Evolutionary conservation across 2,888 invertebrate genomes (phyloP).

Genomic region (Rhamphomyia laevipes): DNA sequence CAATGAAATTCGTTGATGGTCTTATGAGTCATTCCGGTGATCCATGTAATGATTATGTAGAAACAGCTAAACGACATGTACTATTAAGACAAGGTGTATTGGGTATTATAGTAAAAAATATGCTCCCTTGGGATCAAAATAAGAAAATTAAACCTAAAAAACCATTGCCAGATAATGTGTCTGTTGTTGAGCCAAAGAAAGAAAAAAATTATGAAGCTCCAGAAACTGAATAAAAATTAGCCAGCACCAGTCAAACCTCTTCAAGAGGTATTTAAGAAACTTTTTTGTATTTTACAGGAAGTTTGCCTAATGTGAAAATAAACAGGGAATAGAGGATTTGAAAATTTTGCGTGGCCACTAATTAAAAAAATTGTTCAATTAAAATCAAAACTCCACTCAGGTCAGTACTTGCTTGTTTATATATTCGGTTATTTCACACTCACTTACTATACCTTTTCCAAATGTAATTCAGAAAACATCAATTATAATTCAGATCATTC

Average conservation of each 20-base stretch:
- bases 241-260: conserved; percentile 30
- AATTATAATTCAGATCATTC: too few species aligned
- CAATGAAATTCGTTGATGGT: conserved; percentile 99
- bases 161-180: conserved; percentile 94
- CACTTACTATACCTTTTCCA: too few species aligned
- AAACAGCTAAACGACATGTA: conserved; percentile 96
- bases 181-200: conserved; percentile 95
- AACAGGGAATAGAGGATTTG: too few species aligned
- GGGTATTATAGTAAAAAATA: conserved; percentile 88
- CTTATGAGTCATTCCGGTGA: conserved; percentile 99
- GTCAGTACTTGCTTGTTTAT: too few species aligned
- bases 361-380: too few species aligned
- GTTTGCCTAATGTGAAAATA: too few species aligned
- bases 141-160: conserved; percentile 97
- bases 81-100: conserved; percentile 81
- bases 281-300: too few species aligned
- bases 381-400: too few species aligned
- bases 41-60: conserved; percentile 96
- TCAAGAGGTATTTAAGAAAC: conserved; percentile 20
- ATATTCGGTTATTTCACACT: too few species aligned
- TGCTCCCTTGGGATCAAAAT: conserved; percentile 96
- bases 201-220: conserved; percentile 52
- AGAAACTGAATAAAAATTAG: conserved; percentile 35
- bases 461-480: too few species aligned
- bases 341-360: too few species aligned